Evolutionary conservation across 2,888 invertebrate species (phyloP).

Genomic region (Leucozona laternaria): DNA sequence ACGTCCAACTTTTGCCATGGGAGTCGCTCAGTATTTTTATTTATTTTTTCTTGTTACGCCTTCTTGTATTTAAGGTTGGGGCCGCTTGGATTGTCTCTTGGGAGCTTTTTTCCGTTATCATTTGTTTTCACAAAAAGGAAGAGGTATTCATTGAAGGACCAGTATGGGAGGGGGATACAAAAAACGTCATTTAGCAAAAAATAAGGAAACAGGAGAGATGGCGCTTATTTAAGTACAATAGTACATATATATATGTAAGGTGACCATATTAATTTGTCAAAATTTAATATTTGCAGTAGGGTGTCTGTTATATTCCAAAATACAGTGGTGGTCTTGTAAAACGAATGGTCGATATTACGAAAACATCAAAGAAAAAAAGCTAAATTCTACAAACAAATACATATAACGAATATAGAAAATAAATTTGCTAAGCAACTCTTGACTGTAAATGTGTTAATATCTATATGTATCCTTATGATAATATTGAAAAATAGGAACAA

Average conservation of each 20-base stretch:
- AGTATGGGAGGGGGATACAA: not conserved
- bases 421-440: too few species aligned
- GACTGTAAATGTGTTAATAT: too few species aligned
- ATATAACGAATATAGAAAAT: too few species aligned
- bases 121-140: slow-evolving; percentile 47
- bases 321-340: too few species aligned
- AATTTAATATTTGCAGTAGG: too few species aligned
- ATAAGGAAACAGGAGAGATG: slow-evolving; percentile 7
- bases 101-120: slow-evolving; percentile 59
- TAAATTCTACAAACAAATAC: too few species aligned
- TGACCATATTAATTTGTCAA: not conserved
- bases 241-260: not conserved
- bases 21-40: slow-evolving; percentile 57
- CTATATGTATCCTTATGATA: too few species aligned
- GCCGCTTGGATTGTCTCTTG: slow-evolving; percentile 43
- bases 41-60: slow-evolving; percentile 35
- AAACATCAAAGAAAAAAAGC: too few species aligned
- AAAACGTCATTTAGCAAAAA: slow-evolving; percentile 28
- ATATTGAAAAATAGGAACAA: too few species aligned
- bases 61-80: not conserved
- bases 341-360: too few species aligned
- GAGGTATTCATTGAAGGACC: slow-evolving; percentile 19
- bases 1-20: slow-evolving; percentile 55
- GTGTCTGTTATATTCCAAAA: too few species aligned
- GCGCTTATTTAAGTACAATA: not conserved